These are phyloP conservation scores for Turnix velox DNA, from an alignment of 2,113 vertebrate species.

Conservation along the genomic window DNA sequence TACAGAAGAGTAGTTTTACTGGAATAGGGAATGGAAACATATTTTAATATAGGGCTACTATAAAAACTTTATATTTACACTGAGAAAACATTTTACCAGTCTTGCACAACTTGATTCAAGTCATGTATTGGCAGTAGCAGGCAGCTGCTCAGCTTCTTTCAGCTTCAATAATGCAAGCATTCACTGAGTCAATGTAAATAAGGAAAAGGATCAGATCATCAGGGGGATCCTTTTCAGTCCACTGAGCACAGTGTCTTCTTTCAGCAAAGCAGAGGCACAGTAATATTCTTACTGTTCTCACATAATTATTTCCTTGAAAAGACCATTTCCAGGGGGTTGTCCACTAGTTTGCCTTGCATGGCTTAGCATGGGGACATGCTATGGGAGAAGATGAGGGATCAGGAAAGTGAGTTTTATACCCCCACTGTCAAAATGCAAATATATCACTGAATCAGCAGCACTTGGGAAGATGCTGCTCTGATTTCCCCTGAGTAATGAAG, in stretches of 20 bases:
- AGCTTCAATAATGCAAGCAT: background rate
- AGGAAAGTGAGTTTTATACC: background rate
- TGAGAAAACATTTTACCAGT: background rate
- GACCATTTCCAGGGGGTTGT: background rate
- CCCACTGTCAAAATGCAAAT: background rate
- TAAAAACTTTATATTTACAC: background rate
- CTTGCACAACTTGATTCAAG: background rate
- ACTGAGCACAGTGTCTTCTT: background rate
- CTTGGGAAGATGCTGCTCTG: background rate
- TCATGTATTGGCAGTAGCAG: background rate
- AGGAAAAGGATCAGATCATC: background rate
- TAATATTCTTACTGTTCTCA: background rate
- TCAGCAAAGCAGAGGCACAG: background rate
- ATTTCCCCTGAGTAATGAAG: background rate
- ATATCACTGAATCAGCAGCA: accelerated
- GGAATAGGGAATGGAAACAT: background rate
- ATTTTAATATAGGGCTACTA: background rate
- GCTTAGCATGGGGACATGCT: accelerated
- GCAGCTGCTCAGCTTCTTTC: background rate
- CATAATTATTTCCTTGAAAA: background rate
- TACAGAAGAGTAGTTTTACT: background rate
- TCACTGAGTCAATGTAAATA: background rate
- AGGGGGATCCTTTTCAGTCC: background rate
- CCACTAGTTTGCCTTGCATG: background rate
- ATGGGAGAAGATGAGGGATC: background rate